Conservation (phyloP, 2,797 vertebrate species). For the Crocodylus rhombifer region DNA sequence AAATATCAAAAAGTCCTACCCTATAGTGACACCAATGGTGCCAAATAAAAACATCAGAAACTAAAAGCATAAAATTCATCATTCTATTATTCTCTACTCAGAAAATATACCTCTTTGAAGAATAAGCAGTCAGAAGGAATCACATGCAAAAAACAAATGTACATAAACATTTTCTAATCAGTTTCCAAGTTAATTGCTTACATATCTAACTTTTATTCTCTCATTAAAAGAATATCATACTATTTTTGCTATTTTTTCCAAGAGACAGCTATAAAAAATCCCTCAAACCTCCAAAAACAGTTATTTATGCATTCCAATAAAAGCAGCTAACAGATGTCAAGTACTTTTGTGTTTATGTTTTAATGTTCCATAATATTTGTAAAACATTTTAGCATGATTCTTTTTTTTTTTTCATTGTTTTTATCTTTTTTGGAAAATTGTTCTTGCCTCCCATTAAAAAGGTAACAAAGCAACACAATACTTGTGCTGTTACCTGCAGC, state of each 20-base stretch:
- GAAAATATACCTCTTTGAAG: slow-evolving; percentile 30
- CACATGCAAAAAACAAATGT: neutral
- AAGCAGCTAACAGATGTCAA: neutral
- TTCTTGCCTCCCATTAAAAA: no score
- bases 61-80: neutral
- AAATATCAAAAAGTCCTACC: slow-evolving; percentile 54
- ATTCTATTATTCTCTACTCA: neutral
- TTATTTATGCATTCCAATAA: no score
- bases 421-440: neutral
- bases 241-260: no score
- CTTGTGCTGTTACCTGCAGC: no score
- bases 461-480: no score
- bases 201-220: no score
- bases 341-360: neutral
- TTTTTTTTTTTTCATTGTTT: neutral
- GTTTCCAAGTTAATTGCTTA: no score
- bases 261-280: no score
- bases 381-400: neutral
- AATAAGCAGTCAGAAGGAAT: slow-evolving; percentile 26
- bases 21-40: slow-evolving; percentile 60
- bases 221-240: no score
- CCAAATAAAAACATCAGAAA: slow-evolving; percentile 26
- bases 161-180: neutral
- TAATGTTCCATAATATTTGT: neutral
- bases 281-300: no score